Percentiles rank a stretch among this genome's conserved stretches.
These are phyloP conservation scores for Conistra vaccinii DNA, from an alignment of 2,888 invertebrate species.

Conservation along the genomic window DNA sequence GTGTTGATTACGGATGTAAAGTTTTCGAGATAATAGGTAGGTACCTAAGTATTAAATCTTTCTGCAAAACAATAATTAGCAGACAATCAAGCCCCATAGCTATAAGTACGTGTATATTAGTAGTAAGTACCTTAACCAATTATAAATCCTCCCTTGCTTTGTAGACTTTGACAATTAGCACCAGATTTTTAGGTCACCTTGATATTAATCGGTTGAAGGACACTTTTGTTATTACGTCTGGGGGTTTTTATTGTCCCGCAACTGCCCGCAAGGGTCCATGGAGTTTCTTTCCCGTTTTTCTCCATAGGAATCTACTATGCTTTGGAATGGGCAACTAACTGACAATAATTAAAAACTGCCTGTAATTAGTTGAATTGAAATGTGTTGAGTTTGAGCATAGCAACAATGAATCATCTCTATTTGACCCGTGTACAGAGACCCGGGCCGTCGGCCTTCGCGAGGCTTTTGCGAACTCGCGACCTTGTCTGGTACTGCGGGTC, in stretches of 20 bases:
- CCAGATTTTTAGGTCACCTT: background rate
- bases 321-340: background rate
- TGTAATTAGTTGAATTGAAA: too few relatives aligned
- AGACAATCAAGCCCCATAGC: background rate
- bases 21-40: background rate
- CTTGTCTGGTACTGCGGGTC: constrained; percentile 15
- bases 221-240: too few relatives aligned
- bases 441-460: background rate
- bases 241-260: too few relatives aligned
- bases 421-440: background rate
- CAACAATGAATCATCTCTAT: background rate
- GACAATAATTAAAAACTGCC: background rate
- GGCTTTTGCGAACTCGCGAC: background rate
- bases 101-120: too few relatives aligned
- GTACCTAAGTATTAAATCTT: background rate
- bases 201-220: background rate
- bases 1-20: too few relatives aligned
- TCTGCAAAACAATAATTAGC: background rate
- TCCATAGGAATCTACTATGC: background rate
- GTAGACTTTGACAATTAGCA: background rate
- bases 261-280: background rate
- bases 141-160: background rate
- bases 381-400: background rate
- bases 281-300: background rate
- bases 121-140: too few relatives aligned